Conservation (phyloP, 2,113 vertebrate genomes). For the Podarcis cretensis region DNA sequence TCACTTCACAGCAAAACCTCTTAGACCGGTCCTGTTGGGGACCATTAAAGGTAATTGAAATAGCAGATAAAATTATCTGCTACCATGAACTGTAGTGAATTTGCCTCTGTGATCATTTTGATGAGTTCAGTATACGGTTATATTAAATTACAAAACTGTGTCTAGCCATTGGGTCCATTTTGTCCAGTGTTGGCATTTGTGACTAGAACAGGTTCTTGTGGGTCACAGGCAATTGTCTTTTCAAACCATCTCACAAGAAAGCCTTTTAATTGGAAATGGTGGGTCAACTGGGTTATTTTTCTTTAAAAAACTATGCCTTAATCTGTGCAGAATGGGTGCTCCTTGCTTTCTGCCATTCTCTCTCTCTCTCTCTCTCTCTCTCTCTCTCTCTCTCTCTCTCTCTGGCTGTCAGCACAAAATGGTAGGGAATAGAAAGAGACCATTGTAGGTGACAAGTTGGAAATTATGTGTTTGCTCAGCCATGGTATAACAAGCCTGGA, state of each 20-base stretch:
- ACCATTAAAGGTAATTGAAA: too few relatives aligned
- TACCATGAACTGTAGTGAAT: too few relatives aligned
- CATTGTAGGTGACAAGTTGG: slow-evolving; percentile 75
- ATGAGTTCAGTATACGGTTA: background rate
- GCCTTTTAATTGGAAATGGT: background rate
- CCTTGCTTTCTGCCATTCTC: background rate
- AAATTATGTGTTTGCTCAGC: slow-evolving; percentile 82
- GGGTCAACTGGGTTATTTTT: background rate
- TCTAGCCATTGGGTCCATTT: background rate
- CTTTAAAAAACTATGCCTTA: background rate
- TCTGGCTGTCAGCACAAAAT: slow-evolving; percentile 19
- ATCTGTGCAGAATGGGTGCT: slow-evolving; percentile 2
- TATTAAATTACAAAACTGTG: background rate
- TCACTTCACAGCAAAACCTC: background rate
- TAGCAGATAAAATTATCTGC: too few relatives aligned
- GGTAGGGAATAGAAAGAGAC: slow-evolving; percentile 2
- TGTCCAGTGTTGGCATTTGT: background rate
- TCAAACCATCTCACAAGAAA: background rate
- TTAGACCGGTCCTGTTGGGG: too few relatives aligned
- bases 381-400: slow-evolving; percentile 13
- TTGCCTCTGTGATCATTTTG: background rate
- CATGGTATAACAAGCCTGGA: slow-evolving; percentile 55
- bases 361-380: background rate
- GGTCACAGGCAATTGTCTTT: background rate
- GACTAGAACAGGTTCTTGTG: background rate